phyloP scores from a whole-genome alignment of 2,797 vertebrate species.

The Novumbra hubbsi region DNA sequence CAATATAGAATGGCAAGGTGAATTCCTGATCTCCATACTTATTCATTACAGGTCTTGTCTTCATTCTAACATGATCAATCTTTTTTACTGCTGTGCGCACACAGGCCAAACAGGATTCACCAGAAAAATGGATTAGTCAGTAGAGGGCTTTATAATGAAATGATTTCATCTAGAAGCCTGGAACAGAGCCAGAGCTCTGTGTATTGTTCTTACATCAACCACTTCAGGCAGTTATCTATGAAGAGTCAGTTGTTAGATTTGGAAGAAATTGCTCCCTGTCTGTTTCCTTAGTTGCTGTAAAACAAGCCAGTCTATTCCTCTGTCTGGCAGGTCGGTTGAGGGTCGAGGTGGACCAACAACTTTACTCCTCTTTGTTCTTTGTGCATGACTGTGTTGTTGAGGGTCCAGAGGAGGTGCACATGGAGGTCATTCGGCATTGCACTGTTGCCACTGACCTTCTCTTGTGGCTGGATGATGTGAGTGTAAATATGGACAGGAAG shows the following conservation, averaged over 20 bases:
- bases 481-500: conserved; percentile 2
- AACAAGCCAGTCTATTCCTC: conserved; percentile 48
- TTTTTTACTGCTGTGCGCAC: not conserved
- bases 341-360: not conserved
- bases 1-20: no score
- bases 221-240: conserved; percentile 33
- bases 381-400: conserved; percentile 25
- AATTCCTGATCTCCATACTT: no score
- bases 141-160: conserved; percentile 6
- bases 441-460: conserved; percentile 18
- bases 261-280: conserved; percentile 21
- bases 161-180: conserved; percentile 4
- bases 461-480: not conserved
- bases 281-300: conserved; percentile 20
- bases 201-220: conserved; percentile 9
- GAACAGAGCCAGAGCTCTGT: not conserved
- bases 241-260: conserved; percentile 12
- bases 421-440: conserved; percentile 26
- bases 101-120: conserved; percentile 19
- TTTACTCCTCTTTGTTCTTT: not conserved
- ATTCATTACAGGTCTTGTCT: no score
- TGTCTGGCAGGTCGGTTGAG: conserved; percentile 7
- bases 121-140: conserved; percentile 23
- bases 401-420: conserved; percentile 40
- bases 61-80: no score